A percentile compares a stretch with the other conserved stretches of the same genome.
These are phyloP conservation scores for Vultur gryphus DNA, from an alignment of 2,797 vertebrate genomes.

Conservation along the genomic window DNA sequence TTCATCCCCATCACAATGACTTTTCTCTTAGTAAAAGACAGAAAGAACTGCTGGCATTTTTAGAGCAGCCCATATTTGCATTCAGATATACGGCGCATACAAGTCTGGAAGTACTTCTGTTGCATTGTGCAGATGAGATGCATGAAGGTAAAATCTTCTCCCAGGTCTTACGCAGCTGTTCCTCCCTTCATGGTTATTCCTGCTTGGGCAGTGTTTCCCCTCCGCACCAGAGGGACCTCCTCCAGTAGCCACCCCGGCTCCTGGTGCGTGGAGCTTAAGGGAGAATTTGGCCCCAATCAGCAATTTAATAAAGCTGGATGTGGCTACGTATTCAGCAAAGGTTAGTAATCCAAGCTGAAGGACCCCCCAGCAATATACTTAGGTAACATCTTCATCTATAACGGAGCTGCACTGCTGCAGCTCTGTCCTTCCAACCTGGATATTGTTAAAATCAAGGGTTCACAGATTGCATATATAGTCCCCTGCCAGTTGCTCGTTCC, in stretches of 20 bases:
- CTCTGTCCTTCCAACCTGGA: not conserved
- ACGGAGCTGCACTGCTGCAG: not conserved
- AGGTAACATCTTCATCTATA: not conserved
- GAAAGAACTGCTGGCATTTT: not conserved
- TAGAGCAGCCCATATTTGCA: not conserved
- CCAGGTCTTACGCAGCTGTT: not conserved
- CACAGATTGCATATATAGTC: not conserved
- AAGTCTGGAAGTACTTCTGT: not conserved
- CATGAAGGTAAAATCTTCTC: not conserved
- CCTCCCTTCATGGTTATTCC: not conserved
- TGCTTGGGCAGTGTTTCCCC: not conserved
- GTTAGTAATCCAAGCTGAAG: not conserved
- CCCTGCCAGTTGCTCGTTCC: not conserved
- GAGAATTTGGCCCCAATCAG: not conserved
- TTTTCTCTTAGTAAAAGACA: not conserved
- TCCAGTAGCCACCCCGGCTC: not conserved
- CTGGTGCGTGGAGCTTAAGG: not conserved
- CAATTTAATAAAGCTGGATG: not conserved
- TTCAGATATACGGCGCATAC: accelerated
- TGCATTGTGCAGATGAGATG: not conserved
- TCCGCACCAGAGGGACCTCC: not conserved
- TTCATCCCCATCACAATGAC: not conserved
- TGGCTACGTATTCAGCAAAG: not conserved
- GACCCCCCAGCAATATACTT: not conserved
- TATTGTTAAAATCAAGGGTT: not conserved